Conservation (phyloP, 1,140 invertebrate genomes). For the Asbolus verrucosus region DNA sequence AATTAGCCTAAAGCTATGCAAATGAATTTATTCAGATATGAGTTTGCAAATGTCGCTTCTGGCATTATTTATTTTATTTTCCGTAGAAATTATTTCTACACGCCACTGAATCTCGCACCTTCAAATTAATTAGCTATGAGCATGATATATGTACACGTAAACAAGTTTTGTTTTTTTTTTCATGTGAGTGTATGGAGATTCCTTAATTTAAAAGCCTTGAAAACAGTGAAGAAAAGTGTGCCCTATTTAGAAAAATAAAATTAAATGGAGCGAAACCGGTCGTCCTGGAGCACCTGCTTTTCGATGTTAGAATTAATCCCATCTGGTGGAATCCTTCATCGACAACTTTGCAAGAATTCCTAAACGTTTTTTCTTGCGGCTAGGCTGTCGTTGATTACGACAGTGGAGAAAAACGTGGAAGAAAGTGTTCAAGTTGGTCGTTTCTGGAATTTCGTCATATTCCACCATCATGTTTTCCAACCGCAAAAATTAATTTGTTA, state of each 20-base stretch:
- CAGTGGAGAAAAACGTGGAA: slow-evolving; percentile 5
- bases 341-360: slow-evolving; percentile 1
- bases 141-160: slow-evolving; percentile 14
- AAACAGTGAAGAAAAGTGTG: too few relatives aligned
- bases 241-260: neutral
- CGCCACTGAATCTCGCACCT: slow-evolving; percentile 26
- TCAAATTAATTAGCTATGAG: slow-evolving; percentile 29
- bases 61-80: slow-evolving; percentile 30
- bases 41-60: slow-evolving; percentile 29
- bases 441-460: slow-evolving; percentile 11
- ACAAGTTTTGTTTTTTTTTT: neutral
- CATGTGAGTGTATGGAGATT: too few relatives aligned
- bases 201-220: too few relatives aligned
- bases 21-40: slow-evolving; percentile 42
- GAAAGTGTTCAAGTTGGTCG: slow-evolving; percentile 1
- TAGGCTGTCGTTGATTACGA: slow-evolving; percentile 1
- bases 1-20: slow-evolving; percentile 40
- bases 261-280: slow-evolving; percentile 16
- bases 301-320: slow-evolving; percentile 11
- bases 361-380: slow-evolving; percentile 8
- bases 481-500: slow-evolving; percentile 37
- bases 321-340: slow-evolving; percentile 16
- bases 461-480: neutral
- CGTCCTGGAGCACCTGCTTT: neutral
- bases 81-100: slow-evolving; percentile 26